Percentiles rank a stretch among this genome's conserved stretches.
These are phyloP conservation scores for Nothocercus nigrocapillus DNA, from an alignment of 2,113 vertebrate species.

Conservation along the genomic window DNA sequence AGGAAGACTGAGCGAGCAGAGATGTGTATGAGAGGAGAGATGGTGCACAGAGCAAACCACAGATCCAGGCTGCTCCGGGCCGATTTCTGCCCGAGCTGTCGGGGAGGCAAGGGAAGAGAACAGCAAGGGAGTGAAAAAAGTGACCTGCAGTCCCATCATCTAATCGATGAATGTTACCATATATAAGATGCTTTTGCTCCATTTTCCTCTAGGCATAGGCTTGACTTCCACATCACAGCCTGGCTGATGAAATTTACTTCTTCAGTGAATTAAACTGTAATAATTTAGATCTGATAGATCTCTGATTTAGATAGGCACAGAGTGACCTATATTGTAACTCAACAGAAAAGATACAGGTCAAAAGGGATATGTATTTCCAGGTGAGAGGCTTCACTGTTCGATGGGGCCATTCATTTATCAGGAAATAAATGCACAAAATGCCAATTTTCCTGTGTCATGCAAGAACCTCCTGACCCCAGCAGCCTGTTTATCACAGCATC, in stretches of 20 bases:
- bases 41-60: neutral
- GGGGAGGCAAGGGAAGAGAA: neutral
- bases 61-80: neutral
- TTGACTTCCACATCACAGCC: neutral
- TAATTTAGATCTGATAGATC: constrained; percentile 12
- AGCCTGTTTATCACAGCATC: constrained; percentile 44
- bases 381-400: neutral
- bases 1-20: neutral
- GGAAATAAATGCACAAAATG: constrained; percentile 30
- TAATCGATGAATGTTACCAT: neutral
- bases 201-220: neutral
- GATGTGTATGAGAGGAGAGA: neutral
- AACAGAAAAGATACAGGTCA: neutral
- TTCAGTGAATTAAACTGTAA: constrained; percentile 7
- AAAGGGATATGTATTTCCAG: neutral
- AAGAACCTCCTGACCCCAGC: constrained; percentile 23
- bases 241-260: constrained; percentile 12
- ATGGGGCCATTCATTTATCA: constrained; percentile 29
- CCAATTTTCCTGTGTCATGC: constrained; percentile 14
- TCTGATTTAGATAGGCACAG: neutral
- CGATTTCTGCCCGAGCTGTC: neutral
- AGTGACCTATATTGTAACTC: constrained; percentile 10
- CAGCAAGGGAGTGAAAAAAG: neutral
- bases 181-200: neutral
- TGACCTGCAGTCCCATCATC: neutral